Base-by-base conservation (phyloP, 1,140 invertebrate species). In the Caerostris darwini region DNA sequence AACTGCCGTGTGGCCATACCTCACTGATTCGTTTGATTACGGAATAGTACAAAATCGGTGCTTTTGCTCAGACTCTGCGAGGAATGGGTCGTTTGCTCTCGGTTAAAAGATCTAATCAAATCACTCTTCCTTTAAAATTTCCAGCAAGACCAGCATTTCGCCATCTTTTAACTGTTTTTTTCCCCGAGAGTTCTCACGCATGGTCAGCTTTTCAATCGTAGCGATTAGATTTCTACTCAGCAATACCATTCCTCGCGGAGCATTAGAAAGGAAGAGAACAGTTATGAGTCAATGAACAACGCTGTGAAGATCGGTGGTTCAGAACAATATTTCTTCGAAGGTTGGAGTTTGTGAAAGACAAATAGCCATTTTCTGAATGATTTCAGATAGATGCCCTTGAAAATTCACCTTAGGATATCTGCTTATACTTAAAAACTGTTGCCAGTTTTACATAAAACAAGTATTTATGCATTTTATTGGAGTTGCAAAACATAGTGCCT, bases 81-180 rank as follows among this genome's bases (percentile, higher is more conserved):
- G 54, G 57, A 85, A 85, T 85, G 82, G 57, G 54, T 58, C 50
- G 19, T 58, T 58, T 85, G 14, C n/a, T n/a, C 54, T 53, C 5
- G 57, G 54, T 85, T 57, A 85, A 57, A 58, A 56, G 82, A 85
- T 58, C 54, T 57, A 58, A 85, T 85, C 82, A 85, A 85, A 85
- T 85, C 82, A 58, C 82, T 85, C 57, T 58, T 58, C 57, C 57
- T 85, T 58, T 12, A 17, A 56, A n/a, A 57, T 58, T 57, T 58
- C 57, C 57, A n/a, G 54, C 54, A 17, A 85, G 82, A 85, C 56
- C 54, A n/a, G 54, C 17, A 58, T 85, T 77, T 57, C 57, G 56
- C n/a, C 82, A 85, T 57, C 10, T 54, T 34, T 85, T 56, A 56
- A 19, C 82, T 57, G 82, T 77, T 34, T 67, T 12, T 6, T 34